Evolutionary conservation across 2,113 vertebrate genomes (phyloP).

Genomic region (Vidua macroura): DNA sequence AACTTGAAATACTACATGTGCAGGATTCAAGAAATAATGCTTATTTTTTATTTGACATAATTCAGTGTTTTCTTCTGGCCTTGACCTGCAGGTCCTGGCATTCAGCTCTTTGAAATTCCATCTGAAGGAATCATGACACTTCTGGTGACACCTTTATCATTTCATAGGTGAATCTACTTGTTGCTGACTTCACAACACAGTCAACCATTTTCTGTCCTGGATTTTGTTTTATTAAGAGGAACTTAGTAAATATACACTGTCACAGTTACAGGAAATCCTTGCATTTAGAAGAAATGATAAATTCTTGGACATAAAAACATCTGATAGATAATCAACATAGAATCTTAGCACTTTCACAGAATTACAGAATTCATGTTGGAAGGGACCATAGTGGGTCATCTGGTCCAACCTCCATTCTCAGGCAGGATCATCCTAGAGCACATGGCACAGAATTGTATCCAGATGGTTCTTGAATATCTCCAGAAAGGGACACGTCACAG

Average conservation of each 20-base stretch:
- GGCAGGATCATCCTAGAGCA: neutral
- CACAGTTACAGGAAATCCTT: neutral
- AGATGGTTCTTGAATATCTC: neutral
- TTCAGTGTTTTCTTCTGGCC: neutral
- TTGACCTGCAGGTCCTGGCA: neutral
- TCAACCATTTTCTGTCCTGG: neutral
- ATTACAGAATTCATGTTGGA: neutral
- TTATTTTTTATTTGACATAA: neutral
- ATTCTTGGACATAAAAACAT: neutral
- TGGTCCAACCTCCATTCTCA: neutral
- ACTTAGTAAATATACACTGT: neutral
- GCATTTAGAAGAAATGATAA: neutral
- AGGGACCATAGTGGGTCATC: neutral
- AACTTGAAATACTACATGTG: neutral
- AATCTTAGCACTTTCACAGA: neutral
- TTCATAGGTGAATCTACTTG: neutral
- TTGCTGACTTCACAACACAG: neutral
- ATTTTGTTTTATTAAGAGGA: neutral
- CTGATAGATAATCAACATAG: neutral
- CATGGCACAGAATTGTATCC: neutral
- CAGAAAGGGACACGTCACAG: neutral
- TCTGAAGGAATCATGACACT: neutral
- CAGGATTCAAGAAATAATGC: neutral
- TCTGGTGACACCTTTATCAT: neutral
- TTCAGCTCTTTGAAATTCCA: neutral